Conservation (phyloP, 2,888 invertebrate species). For the Catocala fraxini region DNA sequence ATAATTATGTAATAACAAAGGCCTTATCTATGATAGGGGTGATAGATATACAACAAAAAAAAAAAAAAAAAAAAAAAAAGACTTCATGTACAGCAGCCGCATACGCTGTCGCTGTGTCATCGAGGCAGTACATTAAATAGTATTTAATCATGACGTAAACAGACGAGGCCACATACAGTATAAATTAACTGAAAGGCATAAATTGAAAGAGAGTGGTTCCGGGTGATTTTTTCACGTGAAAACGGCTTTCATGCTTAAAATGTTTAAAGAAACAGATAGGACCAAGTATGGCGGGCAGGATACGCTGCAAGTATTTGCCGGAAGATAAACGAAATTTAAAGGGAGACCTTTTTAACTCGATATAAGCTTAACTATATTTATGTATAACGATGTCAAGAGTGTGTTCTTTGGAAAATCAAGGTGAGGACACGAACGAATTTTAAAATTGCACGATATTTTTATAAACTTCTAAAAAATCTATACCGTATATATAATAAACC, state of each 20-base stretch:
- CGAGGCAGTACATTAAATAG: no score
- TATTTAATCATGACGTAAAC: not conserved
- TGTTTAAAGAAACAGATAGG: not conserved
- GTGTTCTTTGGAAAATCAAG: no score
- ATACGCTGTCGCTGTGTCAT: no score
- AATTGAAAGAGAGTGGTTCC: constrained; percentile 40
- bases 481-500: no score
- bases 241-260: constrained; percentile 13
- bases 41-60: no score
- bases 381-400: not conserved
- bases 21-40: no score
- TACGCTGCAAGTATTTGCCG: constrained; percentile 10
- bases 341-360: not conserved
- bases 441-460: no score
- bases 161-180: constrained; percentile 27
- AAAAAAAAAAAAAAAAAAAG: no score
- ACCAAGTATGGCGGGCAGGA: not conserved
- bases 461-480: no score
- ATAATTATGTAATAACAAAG: no score
- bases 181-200: constrained; percentile 22
- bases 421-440: no score
- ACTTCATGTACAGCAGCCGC: no score
- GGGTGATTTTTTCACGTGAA: constrained; percentile 21
- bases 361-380: not conserved
- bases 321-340: not conserved